A percentile compares a stretch with the other conserved stretches of the same genome.
These are phyloP conservation scores for Aphaenogaster ashmeadi DNA, from an alignment of 1,140 invertebrate species.

Conservation along the genomic window DNA sequence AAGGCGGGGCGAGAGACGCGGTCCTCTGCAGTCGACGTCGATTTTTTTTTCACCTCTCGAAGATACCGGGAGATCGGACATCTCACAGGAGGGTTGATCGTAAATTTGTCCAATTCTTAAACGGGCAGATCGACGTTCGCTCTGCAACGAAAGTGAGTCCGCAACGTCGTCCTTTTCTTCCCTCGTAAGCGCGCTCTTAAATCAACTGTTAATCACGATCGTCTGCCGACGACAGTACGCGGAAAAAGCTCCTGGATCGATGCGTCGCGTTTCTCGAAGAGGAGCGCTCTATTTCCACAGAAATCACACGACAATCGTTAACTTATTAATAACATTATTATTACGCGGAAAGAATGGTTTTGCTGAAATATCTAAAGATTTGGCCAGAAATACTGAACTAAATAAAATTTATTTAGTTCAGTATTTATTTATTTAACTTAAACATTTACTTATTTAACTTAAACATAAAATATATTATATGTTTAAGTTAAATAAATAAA, in stretches of 20 bases:
- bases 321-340: not conserved
- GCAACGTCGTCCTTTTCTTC: conserved; percentile 1
- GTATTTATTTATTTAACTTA: too few relatives aligned
- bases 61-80: not conserved
- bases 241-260: not conserved
- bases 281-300: not conserved
- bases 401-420: too few relatives aligned
- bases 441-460: too few relatives aligned
- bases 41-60: conserved; percentile 19
- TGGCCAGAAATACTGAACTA: too few relatives aligned
- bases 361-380: too few relatives aligned
- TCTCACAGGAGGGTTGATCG: conserved; percentile 52
- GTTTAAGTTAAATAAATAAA: too few relatives aligned
- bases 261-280: not conserved
- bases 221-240: not conserved
- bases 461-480: too few relatives aligned
- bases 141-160: conserved; percentile 38
- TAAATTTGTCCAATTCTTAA: conserved; percentile 69
- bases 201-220: conserved; percentile 67
- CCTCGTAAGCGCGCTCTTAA: not conserved
- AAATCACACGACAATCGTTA: conserved; percentile 1
- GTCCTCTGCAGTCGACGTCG: conserved; percentile 13
- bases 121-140: conserved; percentile 4
- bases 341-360: too few relatives aligned
- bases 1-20: conserved; percentile 10